Evolutionary conservation across 2,113 vertebrate species (phyloP).

Genomic region (Urocynchramus pylzowi): DNA sequence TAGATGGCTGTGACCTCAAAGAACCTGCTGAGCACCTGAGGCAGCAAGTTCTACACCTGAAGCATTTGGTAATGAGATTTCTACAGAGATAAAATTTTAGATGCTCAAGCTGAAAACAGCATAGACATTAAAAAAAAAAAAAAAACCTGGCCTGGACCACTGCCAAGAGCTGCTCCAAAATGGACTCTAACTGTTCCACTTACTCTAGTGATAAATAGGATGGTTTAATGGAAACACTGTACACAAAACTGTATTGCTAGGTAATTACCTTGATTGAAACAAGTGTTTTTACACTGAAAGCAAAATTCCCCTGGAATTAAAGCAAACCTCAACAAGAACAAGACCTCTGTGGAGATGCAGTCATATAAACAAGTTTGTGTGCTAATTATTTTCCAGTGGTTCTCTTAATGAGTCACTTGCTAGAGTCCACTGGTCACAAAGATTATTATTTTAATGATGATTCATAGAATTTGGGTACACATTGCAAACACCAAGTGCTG

Average conservation of each 20-base stretch:
- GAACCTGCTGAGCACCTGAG: background rate
- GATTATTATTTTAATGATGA: constrained; percentile 51
- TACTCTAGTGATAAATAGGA: constrained; percentile 8
- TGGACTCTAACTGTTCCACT: background rate
- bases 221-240: constrained; percentile 22
- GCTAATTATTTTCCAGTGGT: constrained; percentile 43
- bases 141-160: background rate
- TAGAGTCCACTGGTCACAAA: constrained; percentile 35
- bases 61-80: background rate
- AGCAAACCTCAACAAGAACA: background rate
- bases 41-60: background rate
- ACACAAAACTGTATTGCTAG: constrained; percentile 37
- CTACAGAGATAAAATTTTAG: background rate
- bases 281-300: constrained; percentile 40
- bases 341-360: background rate
- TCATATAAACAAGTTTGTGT: background rate
- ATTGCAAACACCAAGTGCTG: background rate
- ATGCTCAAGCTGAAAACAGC: background rate
- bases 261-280: constrained; percentile 60
- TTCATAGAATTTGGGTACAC: constrained; percentile 16
- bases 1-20: background rate
- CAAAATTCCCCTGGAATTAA: constrained; percentile 46
- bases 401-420: constrained; percentile 48
- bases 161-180: constrained; percentile 12
- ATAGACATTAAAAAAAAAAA: background rate